Conservation (phyloP, 2,797 vertebrate species). For the Telmatherina bonti region DNA sequence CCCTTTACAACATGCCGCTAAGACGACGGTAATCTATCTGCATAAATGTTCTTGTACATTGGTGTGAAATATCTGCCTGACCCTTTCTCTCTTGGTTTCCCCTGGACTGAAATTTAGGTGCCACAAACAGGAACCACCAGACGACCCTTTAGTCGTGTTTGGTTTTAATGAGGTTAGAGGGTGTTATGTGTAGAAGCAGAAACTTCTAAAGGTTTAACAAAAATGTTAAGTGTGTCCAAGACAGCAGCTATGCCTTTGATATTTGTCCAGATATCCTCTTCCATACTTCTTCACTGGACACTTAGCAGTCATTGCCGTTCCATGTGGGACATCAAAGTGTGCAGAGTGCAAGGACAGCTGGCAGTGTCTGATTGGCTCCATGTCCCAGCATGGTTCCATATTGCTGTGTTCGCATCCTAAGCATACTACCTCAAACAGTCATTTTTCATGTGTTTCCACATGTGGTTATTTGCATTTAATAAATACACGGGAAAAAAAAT, state of each 20-base stretch:
- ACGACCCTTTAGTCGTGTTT: constrained; percentile 11
- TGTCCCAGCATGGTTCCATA: constrained; percentile 54
- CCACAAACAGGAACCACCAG: not conserved
- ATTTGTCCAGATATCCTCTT: constrained; percentile 54
- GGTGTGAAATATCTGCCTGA: not conserved
- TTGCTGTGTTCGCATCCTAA: constrained; percentile 65
- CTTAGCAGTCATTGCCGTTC: constrained; percentile 73
- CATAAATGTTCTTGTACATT: constrained; percentile 10
- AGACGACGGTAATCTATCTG: constrained; percentile 19
- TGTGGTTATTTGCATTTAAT: not conserved
- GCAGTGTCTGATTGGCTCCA: constrained; percentile 64
- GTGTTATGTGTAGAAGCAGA: not conserved
- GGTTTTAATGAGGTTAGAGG: constrained; percentile 3
- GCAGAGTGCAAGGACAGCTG: constrained; percentile 74
- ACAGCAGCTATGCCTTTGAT: constrained; percentile 40
- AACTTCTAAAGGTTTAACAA: constrained; percentile 30
- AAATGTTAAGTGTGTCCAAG: constrained; percentile 40
- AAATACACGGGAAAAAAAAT: not conserved
- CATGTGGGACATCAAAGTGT: constrained; percentile 73
- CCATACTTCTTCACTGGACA: constrained; percentile 50
- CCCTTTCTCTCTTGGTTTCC: not conserved
- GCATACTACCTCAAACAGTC: constrained; percentile 39
- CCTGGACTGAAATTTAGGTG: not conserved
- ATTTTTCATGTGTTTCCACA: not conserved
- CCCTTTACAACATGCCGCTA: not conserved